Conservation (phyloP, 23 tunicate genomes). For the Phallusia fumigata region DNA sequence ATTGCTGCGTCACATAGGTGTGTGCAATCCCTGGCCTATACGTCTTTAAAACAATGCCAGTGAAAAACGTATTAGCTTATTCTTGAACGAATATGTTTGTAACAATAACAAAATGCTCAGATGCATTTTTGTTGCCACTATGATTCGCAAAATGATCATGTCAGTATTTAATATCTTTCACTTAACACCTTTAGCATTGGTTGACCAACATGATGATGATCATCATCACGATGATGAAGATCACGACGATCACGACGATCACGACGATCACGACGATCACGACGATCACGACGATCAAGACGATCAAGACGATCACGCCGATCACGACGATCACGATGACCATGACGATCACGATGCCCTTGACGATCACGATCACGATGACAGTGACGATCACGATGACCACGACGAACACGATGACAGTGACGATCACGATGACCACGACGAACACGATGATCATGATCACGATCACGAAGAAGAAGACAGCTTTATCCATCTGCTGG, state of each 20-base stretch:
- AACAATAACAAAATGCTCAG: no score
- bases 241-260: neutral
- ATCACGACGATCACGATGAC: neutral
- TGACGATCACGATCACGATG: conserved; percentile 27
- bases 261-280: neutral
- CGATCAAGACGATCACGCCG: no score
- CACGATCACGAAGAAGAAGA: conserved; percentile 26
- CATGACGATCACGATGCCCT: neutral
- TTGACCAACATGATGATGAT: neutral
- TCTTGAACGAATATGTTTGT: no score
- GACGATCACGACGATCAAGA: conserved; percentile 23
- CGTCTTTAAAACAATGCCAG: no score
- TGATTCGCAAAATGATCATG: no score
- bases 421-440: neutral
- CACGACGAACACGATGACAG: neutral
- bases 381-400: neutral
- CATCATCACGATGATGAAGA: no score
- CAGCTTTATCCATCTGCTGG: neutral
- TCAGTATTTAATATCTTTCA: no score
- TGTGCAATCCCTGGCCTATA: no score
- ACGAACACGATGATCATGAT: conserved; percentile 1
- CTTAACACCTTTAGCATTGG: no score
- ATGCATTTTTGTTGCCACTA: no score
- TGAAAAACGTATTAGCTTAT: no score
- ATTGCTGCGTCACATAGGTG: no score